A percentile compares a stretch with the other conserved stretches of the same genome.
Evolutionary conservation across 2,113 vertebrate species (phyloP).

Genomic region (Scomber colias): DNA sequence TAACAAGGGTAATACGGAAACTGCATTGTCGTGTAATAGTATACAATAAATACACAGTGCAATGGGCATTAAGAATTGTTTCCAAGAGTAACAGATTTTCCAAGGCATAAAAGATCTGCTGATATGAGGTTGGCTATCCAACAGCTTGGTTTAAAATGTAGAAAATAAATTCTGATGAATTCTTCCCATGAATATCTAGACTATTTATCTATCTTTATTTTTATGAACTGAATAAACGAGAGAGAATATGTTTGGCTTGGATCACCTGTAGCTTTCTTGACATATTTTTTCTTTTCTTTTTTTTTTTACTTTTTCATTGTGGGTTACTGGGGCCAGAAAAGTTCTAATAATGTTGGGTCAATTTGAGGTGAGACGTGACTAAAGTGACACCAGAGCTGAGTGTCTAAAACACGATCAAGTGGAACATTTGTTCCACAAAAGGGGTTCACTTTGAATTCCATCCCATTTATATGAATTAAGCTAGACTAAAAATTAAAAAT

Average conservation of each 20-base stretch:
- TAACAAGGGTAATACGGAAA: constrained; percentile 75
- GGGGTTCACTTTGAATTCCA: too few species aligned
- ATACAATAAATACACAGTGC: constrained; percentile 55
- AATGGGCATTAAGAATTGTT: constrained; percentile 29
- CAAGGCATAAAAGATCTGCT: background rate
- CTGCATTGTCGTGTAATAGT: constrained; percentile 54
- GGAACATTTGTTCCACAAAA: too few species aligned
- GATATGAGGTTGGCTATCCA: background rate
- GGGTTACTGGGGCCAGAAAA: background rate
- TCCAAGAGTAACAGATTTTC: constrained; percentile 17
- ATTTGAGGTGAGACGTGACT: background rate
- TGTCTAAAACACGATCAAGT: background rate
- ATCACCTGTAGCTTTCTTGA: too few species aligned
- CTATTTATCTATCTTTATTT: background rate
- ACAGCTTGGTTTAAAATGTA: background rate
- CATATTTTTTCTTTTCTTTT: too few species aligned
- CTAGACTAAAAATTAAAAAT: too few species aligned
- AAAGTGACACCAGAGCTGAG: background rate
- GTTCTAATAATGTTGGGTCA: background rate
- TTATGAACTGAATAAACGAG: background rate
- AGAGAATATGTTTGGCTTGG: background rate
- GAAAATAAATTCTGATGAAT: background rate
- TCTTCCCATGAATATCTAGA: background rate
- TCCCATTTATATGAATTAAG: too few species aligned
- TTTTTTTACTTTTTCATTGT: too few species aligned